Conservation (phyloP, 2,113 vertebrate species). For the Caranx melampygus region DNA sequence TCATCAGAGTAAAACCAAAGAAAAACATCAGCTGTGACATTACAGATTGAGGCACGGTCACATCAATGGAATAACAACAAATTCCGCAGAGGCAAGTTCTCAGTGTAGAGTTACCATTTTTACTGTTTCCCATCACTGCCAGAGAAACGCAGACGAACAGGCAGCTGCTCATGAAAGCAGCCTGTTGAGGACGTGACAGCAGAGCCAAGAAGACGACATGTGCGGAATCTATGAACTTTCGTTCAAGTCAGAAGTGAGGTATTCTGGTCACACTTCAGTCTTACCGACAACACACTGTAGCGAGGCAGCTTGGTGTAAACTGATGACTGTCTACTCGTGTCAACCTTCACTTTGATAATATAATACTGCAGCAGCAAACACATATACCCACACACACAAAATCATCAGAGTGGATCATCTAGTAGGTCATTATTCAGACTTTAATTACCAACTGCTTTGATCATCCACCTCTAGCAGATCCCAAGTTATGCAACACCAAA, state of each 20-base stretch:
- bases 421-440: neutral
- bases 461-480: neutral
- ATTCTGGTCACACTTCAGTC: neutral
- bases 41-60: neutral
- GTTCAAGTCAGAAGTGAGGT: neutral
- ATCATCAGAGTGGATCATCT: neutral
- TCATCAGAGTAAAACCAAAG: neutral
- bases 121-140: neutral
- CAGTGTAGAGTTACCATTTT: neutral
- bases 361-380: neutral
- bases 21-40: neutral
- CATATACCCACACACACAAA: neutral
- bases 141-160: neutral
- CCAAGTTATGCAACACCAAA: slow-evolving; percentile 7
- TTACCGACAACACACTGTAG: neutral
- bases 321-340: neutral
- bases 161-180: neutral
- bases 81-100: neutral
- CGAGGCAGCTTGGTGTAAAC: neutral
- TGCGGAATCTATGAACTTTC: neutral
- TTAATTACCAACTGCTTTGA: neutral
- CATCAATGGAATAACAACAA: neutral
- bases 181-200: neutral
- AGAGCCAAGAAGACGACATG: neutral
- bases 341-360: neutral